Conservation (phyloP, 2,888 invertebrate species). For the Eugnorisma glareosa region DNA sequence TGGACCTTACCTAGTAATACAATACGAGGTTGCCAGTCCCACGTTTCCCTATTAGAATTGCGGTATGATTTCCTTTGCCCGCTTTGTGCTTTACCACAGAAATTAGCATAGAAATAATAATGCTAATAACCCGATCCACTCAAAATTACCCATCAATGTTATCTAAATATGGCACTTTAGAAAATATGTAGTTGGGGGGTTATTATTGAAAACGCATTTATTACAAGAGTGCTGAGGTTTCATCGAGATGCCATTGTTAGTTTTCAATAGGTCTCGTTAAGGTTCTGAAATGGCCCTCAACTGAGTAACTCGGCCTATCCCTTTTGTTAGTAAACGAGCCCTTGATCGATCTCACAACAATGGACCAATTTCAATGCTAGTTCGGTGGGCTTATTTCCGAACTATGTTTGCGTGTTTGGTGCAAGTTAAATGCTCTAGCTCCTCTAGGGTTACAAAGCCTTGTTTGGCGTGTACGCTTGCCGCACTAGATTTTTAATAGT, state of each 20-base stretch:
- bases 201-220: slow-evolving; percentile 74
- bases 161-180: slow-evolving; percentile 51
- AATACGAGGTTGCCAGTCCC: neutral
- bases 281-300: slow-evolving; percentile 82
- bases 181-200: slow-evolving; percentile 51
- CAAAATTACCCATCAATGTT: slow-evolving; percentile 58
- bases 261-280: slow-evolving; percentile 87
- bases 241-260: slow-evolving; percentile 86
- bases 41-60: neutral
- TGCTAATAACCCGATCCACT: slow-evolving; percentile 44
- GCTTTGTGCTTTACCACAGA: slow-evolving; percentile 15
- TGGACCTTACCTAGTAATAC: neutral
- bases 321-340: slow-evolving; percentile 87
- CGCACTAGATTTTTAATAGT: slow-evolving; percentile 18
- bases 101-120: slow-evolving; percentile 55
- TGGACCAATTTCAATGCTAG: slow-evolving; percentile 85
- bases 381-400: slow-evolving; percentile 73
- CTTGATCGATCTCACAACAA: slow-evolving; percentile 86
- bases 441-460: slow-evolving; percentile 1
- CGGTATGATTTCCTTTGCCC: neutral
- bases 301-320: slow-evolving; percentile 78
- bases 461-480: slow-evolving; percentile 5
- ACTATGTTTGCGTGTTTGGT: slow-evolving; percentile 69
- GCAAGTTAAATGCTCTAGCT: slow-evolving; percentile 45
- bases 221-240: slow-evolving; percentile 79